These are phyloP conservation scores for Cheirogaleus major DNA, from an alignment of 2,797 vertebrate species.

Conservation along the genomic window DNA sequence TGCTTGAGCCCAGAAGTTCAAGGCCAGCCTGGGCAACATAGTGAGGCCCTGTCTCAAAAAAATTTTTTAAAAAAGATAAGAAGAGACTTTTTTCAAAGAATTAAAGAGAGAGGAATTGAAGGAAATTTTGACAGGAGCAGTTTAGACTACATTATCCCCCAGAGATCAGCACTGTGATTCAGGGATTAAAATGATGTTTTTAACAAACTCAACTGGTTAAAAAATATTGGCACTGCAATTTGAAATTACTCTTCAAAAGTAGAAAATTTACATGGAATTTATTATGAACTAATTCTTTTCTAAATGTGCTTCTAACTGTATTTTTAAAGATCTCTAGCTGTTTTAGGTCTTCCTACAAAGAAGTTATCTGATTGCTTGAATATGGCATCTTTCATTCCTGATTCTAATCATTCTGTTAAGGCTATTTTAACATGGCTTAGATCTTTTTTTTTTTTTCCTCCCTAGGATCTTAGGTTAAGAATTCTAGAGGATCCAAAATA, in stretches of 20 bases:
- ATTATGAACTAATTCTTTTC: slow-evolving; percentile 46
- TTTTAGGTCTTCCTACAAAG: slow-evolving; percentile 42
- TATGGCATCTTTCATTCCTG: not conserved
- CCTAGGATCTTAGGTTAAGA: slow-evolving; percentile 6
- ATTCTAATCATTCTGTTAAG: slow-evolving; percentile 51
- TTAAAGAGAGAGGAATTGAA: not conserved
- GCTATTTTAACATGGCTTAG: slow-evolving; percentile 26
- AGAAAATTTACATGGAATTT: slow-evolving; percentile 63
- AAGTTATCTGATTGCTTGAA: slow-evolving; percentile 51
- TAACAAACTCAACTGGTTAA: slow-evolving; percentile 41
- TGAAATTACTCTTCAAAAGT: slow-evolving; percentile 55
- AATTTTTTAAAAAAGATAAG: not conserved
- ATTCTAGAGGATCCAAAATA: slow-evolving; percentile 18
- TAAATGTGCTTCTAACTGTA: slow-evolving; percentile 51
- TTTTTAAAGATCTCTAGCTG: slow-evolving; percentile 39
- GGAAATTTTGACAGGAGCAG: not conserved
- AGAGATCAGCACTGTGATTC: slow-evolving; percentile 14
- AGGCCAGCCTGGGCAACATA: not conserved
- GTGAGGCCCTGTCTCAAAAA: not conserved
- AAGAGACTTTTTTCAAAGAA: not conserved
- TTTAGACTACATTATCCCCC: slow-evolving; percentile 31
- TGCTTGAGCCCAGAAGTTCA: not conserved
- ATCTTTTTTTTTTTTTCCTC: slow-evolving; percentile 16
- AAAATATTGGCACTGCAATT: slow-evolving; percentile 39
- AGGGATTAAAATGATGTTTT: slow-evolving; percentile 35